These are phyloP conservation scores for Idaea aversata DNA, from an alignment of 2,888 invertebrate species.

Conservation along the genomic window DNA sequence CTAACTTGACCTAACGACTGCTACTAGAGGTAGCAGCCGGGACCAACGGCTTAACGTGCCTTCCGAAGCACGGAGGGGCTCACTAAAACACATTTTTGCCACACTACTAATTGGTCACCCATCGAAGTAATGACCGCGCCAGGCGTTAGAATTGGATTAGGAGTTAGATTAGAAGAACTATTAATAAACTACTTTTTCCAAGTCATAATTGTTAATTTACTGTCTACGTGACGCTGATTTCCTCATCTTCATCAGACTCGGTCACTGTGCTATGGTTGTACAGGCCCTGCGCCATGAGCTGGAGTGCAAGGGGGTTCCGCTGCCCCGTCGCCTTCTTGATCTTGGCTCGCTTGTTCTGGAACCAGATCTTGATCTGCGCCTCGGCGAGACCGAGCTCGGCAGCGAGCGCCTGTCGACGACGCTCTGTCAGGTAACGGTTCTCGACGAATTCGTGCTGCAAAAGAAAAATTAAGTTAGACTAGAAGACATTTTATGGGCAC, in stretches of 20 bases:
- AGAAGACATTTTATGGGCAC: too few relatives aligned
- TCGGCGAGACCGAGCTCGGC: constrained; percentile 95
- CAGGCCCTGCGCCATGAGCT: constrained; percentile 95
- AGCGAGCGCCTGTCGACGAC: constrained; percentile 93
- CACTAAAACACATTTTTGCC: too few relatives aligned
- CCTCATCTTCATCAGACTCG: constrained; percentile 89
- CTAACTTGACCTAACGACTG: too few relatives aligned
- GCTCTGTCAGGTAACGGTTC: constrained; percentile 95
- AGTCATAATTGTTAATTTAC: neutral
- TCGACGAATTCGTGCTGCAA: constrained; percentile 92
- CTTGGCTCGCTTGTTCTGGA: constrained; percentile 98
- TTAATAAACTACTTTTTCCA: constrained; percentile 2
- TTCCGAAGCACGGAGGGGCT: too few relatives aligned
- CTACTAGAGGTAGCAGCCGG: too few relatives aligned
- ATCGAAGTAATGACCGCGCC: too few relatives aligned
- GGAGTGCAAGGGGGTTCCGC: constrained; percentile 91
- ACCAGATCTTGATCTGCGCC: constrained; percentile 98
- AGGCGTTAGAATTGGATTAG: too few relatives aligned
- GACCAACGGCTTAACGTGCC: too few relatives aligned
- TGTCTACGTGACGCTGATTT: constrained; percentile 62
- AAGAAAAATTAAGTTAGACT: constrained; percentile 41
- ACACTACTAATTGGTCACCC: too few relatives aligned
- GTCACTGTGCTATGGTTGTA: constrained; percentile 91
- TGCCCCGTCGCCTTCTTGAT: constrained; percentile 95
- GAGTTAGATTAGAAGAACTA: too few relatives aligned